A percentile compares a stretch with the other conserved stretches of the same genome.
Evolutionary conservation across 2,797 vertebrate species (phyloP).

Genomic region (Glyptemys insculpta): DNA sequence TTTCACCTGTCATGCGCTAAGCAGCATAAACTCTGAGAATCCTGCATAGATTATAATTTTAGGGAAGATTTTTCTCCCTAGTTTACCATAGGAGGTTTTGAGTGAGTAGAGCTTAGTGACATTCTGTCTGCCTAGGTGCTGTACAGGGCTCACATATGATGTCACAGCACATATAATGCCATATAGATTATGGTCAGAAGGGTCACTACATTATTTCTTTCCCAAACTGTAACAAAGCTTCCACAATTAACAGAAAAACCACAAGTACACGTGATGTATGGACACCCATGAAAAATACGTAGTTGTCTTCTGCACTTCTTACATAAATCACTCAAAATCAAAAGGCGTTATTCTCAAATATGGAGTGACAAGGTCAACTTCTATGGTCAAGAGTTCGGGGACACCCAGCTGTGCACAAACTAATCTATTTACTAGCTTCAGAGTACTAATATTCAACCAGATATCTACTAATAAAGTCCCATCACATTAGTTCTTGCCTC

Average conservation of each 20-base stretch:
- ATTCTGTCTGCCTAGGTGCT: neutral
- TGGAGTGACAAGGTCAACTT: neutral
- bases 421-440: neutral
- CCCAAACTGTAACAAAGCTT: neutral
- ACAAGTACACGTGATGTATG: neutral
- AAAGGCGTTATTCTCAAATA: neutral
- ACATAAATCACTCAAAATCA: neutral
- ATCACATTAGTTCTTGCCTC: neutral
- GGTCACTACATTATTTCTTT: neutral
- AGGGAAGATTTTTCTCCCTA: neutral
- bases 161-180: neutral
- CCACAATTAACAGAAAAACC: neutral
- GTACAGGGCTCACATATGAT: neutral
- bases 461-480: neutral
- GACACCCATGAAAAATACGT: neutral
- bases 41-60: neutral
- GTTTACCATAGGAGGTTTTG: neutral
- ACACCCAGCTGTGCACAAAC: neutral
- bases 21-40: neutral
- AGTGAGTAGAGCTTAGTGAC: neutral
- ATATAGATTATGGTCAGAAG: neutral
- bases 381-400: neutral
- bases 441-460: neutral
- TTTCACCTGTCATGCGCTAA: neutral
- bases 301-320: neutral